A percentile compares a stretch with the other conserved stretches of the same genome.
These are phyloP conservation scores for Napeogenes sylphis DNA, from an alignment of 2,888 invertebrate species.

Conservation along the genomic window DNA sequence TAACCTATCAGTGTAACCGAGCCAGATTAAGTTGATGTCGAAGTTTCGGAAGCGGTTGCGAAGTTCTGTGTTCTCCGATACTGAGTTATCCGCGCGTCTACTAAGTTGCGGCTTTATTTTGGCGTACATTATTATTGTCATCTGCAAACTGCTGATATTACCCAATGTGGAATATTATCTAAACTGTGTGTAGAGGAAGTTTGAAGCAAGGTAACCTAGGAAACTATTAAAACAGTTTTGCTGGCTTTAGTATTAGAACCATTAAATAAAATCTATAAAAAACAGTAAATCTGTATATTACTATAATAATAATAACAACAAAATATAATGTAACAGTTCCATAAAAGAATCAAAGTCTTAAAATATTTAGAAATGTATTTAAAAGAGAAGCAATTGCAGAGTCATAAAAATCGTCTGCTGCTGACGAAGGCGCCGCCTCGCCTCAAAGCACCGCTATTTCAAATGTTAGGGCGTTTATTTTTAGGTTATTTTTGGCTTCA, in stretches of 20 bases:
- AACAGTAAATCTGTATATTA: no score
- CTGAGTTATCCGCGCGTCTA: conserved; percentile 61
- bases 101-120: conserved; percentile 63
- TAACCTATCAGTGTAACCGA: conserved; percentile 31
- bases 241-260: background rate
- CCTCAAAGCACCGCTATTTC: conserved; percentile 54
- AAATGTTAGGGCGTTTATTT: conserved; percentile 70
- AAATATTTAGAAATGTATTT: no score
- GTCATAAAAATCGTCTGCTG: conserved; percentile 65
- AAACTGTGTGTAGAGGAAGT: conserved; percentile 22
- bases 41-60: conserved; percentile 62
- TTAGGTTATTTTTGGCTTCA: conserved; percentile 70
- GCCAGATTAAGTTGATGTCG: conserved; percentile 40
- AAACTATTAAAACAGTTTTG: background rate
- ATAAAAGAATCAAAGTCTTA: no score
- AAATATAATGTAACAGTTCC: no score
- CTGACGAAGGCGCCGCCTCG: conserved; percentile 53
- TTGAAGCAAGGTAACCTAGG: conserved; percentile 11
- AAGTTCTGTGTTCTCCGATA: conserved; percentile 58
- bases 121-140: conserved; percentile 63
- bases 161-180: conserved; percentile 21
- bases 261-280: no score
- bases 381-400: conserved; percentile 23
- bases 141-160: conserved; percentile 35
- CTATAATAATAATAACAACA: no score